These are phyloP conservation scores for Amiota mariae DNA, from an alignment of 2,888 invertebrate genomes.

Conservation along the genomic window DNA sequence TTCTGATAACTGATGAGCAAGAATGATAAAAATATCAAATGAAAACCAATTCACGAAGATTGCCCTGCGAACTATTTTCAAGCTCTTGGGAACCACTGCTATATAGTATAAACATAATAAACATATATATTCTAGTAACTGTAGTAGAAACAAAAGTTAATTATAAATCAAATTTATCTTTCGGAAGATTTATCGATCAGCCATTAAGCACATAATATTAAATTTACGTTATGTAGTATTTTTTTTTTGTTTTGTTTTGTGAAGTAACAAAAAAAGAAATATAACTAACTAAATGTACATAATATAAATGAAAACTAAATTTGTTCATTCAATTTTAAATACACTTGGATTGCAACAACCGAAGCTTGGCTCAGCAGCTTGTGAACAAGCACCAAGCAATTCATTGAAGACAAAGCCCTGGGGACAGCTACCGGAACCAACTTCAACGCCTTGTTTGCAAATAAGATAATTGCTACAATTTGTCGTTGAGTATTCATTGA, in stretches of 20 bases:
- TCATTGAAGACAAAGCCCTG: slow-evolving; percentile 53
- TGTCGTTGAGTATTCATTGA: slow-evolving; percentile 51
- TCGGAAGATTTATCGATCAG: background rate
- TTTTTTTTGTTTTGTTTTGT: too few species aligned
- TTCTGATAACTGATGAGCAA: too few species aligned
- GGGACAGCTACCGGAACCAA: slow-evolving; percentile 44
- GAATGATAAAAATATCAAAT: too few species aligned
- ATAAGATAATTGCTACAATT: slow-evolving; percentile 52
- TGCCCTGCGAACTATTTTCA: too few species aligned
- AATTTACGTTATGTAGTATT: background rate
- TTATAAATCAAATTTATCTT: background rate
- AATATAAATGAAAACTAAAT: background rate
- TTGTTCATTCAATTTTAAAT: background rate
- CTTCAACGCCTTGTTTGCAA: slow-evolving; percentile 49
- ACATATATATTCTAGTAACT: background rate
- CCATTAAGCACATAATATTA: background rate
- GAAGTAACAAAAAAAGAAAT: too few species aligned
- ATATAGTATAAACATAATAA: too few species aligned
- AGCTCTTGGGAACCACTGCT: too few species aligned
- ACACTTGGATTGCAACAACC: slow-evolving; percentile 47
- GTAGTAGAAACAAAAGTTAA: too few species aligned
- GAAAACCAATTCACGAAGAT: too few species aligned
- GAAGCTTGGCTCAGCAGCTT: slow-evolving; percentile 46
- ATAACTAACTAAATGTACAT: too few species aligned
- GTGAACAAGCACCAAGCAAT: slow-evolving; percentile 41